phyloP scores from a whole-genome alignment of 2,797 vertebrate genomes.

The Rhabdomys pumilio region DNA sequence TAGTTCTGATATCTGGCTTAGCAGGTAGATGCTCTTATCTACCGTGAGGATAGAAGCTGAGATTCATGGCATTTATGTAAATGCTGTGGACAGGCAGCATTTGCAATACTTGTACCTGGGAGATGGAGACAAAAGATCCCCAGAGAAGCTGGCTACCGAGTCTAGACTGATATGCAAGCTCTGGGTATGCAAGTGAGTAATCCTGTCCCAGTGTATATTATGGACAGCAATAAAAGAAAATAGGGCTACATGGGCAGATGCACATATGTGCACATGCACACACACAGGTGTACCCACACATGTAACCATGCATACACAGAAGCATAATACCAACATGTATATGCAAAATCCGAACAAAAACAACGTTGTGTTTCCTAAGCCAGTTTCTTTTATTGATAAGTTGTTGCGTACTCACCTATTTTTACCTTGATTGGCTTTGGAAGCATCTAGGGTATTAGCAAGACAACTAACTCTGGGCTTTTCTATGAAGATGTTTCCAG shows the following conservation, averaged over 20 bases:
- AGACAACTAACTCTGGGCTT: background rate
- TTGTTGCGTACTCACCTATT: background rate
- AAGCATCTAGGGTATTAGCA: background rate
- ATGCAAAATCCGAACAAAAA: background rate
- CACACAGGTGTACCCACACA: background rate
- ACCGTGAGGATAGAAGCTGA: too few species aligned
- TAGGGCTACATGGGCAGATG: background rate
- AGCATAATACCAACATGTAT: background rate
- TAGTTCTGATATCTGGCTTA: too few species aligned
- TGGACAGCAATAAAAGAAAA: background rate
- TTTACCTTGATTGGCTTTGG: background rate
- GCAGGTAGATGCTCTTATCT: background rate
- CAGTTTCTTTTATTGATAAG: constrained; percentile 9
- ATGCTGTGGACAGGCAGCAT: background rate
- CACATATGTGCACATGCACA: background rate
- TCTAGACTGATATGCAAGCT: background rate
- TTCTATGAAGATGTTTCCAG: background rate
- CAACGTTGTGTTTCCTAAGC: constrained; percentile 17
- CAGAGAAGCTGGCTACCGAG: background rate
- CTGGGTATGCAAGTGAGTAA: background rate
- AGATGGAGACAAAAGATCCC: background rate
- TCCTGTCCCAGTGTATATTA: too few species aligned
- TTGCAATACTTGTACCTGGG: background rate
- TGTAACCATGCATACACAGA: background rate
- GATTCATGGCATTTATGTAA: too few species aligned